These are phyloP conservation scores for Aphelinus atriplicis DNA, from an alignment of 1,140 invertebrate genomes.

Conservation along the genomic window DNA sequence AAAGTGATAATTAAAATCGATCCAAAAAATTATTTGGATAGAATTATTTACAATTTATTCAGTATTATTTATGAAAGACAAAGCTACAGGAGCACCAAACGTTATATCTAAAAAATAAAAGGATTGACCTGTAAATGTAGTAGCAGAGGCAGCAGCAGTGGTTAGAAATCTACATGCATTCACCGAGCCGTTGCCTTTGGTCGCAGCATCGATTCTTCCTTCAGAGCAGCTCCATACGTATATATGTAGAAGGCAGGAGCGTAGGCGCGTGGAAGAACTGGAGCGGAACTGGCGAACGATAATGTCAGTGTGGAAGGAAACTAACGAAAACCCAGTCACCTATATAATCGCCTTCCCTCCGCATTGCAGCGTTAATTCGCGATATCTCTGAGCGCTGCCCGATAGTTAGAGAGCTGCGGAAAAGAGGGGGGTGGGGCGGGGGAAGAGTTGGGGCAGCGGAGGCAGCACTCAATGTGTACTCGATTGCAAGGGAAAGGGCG, in stretches of 20 bases:
- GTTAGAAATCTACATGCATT: neutral
- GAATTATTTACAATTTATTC: too few species aligned
- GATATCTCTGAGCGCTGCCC: slow-evolving; percentile 4
- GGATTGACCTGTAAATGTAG: too few species aligned
- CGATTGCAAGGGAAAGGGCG: neutral
- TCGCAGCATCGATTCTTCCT: neutral
- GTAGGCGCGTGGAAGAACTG: slow-evolving; percentile 1
- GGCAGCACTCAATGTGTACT: too few species aligned
- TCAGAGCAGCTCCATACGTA: neutral
- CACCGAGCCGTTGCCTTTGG: too few species aligned
- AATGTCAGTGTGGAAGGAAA: neutral
- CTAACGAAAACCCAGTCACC: neutral
- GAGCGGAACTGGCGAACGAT: slow-evolving; percentile 21
- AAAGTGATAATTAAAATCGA: too few species aligned
- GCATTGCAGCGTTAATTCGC: slow-evolving; percentile 43
- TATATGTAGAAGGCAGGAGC: neutral
- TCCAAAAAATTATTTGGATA: too few species aligned
- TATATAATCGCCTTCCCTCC: slow-evolving; percentile 21
- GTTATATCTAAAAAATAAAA: too few species aligned
- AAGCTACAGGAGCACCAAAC: too few species aligned
- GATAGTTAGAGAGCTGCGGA: slow-evolving; percentile 39
- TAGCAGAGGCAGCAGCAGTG: neutral
- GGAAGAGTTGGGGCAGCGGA: too few species aligned
- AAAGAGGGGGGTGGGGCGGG: too few species aligned
- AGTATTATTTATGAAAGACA: too few species aligned